These are phyloP conservation scores for Hydrotaea diabolus DNA, from an alignment of 2,888 invertebrate genomes.

Conservation along the genomic window DNA sequence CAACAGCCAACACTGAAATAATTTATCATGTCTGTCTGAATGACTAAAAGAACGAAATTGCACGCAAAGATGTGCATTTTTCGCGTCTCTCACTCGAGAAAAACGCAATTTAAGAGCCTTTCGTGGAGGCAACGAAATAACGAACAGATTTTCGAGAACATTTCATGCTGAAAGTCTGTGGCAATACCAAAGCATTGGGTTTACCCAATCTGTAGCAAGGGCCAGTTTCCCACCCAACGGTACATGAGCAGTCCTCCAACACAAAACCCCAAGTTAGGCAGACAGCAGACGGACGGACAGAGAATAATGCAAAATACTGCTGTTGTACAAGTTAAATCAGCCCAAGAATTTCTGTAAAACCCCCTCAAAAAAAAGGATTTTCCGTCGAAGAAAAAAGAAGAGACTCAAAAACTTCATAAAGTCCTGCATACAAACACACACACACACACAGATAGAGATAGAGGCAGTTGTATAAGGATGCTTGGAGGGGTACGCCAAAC, in stretches of 20 bases:
- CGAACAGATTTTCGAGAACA: background rate
- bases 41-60: constrained; percentile 12
- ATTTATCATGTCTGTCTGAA: constrained; percentile 22
- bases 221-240: too few species aligned
- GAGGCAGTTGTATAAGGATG: background rate
- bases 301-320: background rate
- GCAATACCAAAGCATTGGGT: background rate
- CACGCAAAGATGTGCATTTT: constrained; percentile 4
- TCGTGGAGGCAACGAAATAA: background rate
- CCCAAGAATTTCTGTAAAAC: constrained; percentile 14
- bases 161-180: background rate
- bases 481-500: background rate
- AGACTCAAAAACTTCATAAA: too few species aligned
- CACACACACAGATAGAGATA: background rate
- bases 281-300: background rate
- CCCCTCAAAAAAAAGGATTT: constrained; percentile 22
- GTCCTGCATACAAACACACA: too few species aligned
- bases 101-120: constrained; percentile 26
- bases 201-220: too few species aligned
- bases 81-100: background rate
- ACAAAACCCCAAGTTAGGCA: too few species aligned
- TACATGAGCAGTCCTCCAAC: too few species aligned
- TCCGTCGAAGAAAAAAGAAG: too few species aligned
- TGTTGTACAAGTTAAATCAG: background rate
- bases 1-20: background rate